Percentiles rank a stretch among this genome's conserved stretches.
phyloP scores from a whole-genome alignment of 92 coral and sea anemone species.

The Zoanthus solanderi region DNA sequence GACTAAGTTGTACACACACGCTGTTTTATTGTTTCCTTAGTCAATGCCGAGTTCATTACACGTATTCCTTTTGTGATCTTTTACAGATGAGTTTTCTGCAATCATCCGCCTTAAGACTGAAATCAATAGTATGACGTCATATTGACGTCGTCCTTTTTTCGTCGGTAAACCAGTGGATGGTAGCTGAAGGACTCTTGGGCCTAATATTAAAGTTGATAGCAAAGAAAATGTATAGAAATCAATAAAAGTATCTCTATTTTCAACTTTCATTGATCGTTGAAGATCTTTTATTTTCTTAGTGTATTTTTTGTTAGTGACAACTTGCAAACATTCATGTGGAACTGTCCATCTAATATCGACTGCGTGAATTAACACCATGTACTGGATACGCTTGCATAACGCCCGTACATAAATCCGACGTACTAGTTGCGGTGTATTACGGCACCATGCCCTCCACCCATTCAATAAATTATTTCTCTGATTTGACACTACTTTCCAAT shows the following conservation, averaged over 20 bases:
- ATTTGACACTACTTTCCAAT: not conserved
- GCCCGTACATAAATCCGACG: not conserved
- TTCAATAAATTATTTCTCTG: not conserved
- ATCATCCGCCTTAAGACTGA: constrained; percentile 14
- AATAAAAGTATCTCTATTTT: not conserved
- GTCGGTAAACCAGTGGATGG: not conserved
- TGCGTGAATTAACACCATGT: constrained; percentile 9
- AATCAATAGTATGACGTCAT: constrained; percentile 10
- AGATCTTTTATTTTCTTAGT: not conserved
- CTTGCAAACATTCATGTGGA: not conserved
- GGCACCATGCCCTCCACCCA: constrained; percentile 21
- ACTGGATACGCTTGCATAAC: constrained; percentile 14
- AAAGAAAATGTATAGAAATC: constrained; percentile 36
- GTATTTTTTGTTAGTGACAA: not conserved
- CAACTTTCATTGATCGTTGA: not conserved
- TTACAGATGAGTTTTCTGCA: not conserved
- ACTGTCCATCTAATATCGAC: constrained; percentile 1
- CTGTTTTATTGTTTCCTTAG: not conserved
- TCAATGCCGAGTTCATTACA: not conserved
- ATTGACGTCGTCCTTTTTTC: not conserved
- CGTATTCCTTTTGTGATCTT: not conserved
- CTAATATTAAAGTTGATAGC: constrained; percentile 16
- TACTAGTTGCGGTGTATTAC: constrained; percentile 17
- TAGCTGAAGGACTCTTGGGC: not conserved
- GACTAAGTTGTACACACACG: not conserved